A percentile compares a stretch with the other conserved stretches of the same genome.
phyloP scores from a whole-genome alignment of 2,797 vertebrate genomes.

The Scleropages formosus region DNA sequence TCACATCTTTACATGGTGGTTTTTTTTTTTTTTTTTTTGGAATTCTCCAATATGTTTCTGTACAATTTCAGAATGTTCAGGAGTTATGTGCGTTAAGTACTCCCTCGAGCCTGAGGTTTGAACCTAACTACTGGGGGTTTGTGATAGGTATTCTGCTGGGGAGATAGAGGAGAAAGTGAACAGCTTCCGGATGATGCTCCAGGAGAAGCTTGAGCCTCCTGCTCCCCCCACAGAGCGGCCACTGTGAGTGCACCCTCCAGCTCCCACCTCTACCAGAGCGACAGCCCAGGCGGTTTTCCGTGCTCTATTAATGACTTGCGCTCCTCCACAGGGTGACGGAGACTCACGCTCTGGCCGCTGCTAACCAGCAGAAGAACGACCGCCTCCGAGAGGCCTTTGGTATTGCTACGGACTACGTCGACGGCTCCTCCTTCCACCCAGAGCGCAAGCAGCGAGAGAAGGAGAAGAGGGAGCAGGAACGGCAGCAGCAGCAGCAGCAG shows the following conservation, averaged over 20 bases:
- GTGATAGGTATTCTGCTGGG: conserved; percentile 77
- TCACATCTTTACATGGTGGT: too few relatives aligned
- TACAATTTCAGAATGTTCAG: too few relatives aligned
- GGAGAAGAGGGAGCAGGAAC: conserved; percentile 72
- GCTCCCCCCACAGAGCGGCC: conserved; percentile 66
- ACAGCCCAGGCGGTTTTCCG: not conserved
- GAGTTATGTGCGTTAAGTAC: too few relatives aligned
- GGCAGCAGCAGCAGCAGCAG: conserved; percentile 69
- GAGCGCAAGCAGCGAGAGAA: conserved; percentile 81
- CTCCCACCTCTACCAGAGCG: not conserved
- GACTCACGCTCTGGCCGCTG: conserved; percentile 86
- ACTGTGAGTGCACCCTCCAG: conserved; percentile 59
- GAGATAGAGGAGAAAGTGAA: conserved; percentile 91
- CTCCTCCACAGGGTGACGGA: conserved; percentile 73
- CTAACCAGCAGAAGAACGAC: conserved; percentile 91
- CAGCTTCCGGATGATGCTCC: conserved; percentile 88
- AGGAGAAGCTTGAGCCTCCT: conserved; percentile 81
- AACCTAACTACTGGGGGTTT: not conserved
- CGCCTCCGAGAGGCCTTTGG: conserved; percentile 85
- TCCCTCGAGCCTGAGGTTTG: too few relatives aligned
- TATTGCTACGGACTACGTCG: conserved; percentile 84
- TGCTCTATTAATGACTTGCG: not conserved
- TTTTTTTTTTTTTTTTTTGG: too few relatives aligned
- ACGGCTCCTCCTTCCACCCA: conserved; percentile 87
- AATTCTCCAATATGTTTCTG: too few relatives aligned